Evolutionary conservation across 2,113 vertebrate species (phyloP), one percentile per base, ranked within the genome.

Genomic region (Lamprotornis superbus): DNA sequence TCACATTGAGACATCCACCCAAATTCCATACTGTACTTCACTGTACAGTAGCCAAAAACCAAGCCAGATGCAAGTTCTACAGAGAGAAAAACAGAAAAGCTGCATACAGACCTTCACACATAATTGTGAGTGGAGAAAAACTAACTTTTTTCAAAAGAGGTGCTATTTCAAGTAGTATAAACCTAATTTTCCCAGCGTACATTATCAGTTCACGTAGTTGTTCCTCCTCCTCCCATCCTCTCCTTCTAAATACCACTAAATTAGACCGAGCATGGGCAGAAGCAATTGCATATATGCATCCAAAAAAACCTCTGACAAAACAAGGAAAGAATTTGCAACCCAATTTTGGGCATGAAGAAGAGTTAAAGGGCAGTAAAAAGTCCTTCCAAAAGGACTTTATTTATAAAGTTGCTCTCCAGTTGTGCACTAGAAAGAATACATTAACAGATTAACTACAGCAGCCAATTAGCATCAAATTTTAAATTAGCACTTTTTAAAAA

Each of bases 51-150:
- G 55, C 46, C 31, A 74, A 37, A 90, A 83, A 22, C 4, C 28
- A 89, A 61, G 46, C 20, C 63, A 95, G 42, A 53, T 11, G 7
- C 1, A 12, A 83, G 33, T 59, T 46, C 40, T 1, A 12, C 5
- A 3, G 44, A 82, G 24, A 67, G 10, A 63, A 75, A 55, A 22
- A 2, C 65, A 74, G 39, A 64, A 67, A 55, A 80, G 39, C 31
- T 56, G 33, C 6, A 37, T 4, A 6, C 3, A 7, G 68, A 78
- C 42, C 33, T 61, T 55, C 50, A 57, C 16, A n/a, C 5, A 1
- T 2, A 27, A 61, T 2, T 1, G 3, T 15, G 6, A 85, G 14
- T 4, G 0, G 1, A 50, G 44, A 52, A 61, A 84, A 79, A 42
- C 0, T 9, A 27, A 25, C 25, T 39, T 89, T 57, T 63, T 57